phyloP scores from a whole-genome alignment of 2,113 vertebrate species.

The Percopsis transmontana region DNA sequence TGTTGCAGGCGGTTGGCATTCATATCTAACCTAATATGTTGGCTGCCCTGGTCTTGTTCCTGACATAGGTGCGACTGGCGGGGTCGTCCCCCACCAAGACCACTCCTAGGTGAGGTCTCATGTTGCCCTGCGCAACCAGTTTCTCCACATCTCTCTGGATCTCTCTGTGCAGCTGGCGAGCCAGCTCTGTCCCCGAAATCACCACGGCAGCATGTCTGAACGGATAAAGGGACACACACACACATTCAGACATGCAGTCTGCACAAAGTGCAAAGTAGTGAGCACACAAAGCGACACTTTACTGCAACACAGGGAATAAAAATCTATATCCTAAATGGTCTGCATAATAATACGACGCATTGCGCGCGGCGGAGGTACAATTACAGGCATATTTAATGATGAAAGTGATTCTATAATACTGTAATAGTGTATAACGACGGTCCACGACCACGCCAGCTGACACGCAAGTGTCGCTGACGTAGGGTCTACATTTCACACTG shows the following conservation, averaged over 20 bases:
- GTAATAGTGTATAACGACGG: no score
- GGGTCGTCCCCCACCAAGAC: conserved; percentile 87
- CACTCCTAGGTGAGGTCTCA: conserved; percentile 89
- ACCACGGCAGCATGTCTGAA: conserved; percentile 82
- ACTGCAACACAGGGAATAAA: no score
- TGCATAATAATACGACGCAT: no score
- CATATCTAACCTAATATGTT: conserved; percentile 82
- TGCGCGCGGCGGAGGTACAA: no score
- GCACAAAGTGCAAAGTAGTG: no score
- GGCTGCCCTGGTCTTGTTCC: conserved; percentile 88
- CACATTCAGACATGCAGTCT: not conserved
- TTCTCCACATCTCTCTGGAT: conserved; percentile 84
- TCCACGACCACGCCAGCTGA: no score
- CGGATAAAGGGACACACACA: conserved; percentile 14
- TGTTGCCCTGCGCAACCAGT: conserved; percentile 83
- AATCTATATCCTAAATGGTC: no score
- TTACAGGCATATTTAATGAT: no score
- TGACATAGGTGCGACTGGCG: conserved; percentile 89
- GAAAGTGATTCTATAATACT: no score
- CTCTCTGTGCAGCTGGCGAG: conserved; percentile 86
- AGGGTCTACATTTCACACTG: no score
- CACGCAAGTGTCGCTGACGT: no score
- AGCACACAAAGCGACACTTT: not conserved
- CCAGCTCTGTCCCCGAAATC: conserved; percentile 87
- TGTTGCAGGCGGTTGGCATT: not conserved